A percentile compares a stretch with the other conserved stretches of the same genome.
phyloP scores from a whole-genome alignment of 2,888 invertebrate species.

The Oligia fasciuncula region DNA sequence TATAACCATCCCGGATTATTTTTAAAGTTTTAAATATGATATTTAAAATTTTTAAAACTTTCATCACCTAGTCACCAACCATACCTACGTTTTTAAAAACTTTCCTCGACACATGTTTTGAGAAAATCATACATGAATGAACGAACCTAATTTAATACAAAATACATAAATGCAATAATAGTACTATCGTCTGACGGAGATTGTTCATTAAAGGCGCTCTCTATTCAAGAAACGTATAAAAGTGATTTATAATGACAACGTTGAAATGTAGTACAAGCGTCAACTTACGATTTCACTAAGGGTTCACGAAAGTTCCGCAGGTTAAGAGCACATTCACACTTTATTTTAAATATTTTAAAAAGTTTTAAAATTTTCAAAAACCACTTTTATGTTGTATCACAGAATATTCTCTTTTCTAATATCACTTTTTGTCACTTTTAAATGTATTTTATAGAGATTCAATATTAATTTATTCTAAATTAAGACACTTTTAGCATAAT shows the following conservation, averaged over 20 bases:
- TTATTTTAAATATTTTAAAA: background rate
- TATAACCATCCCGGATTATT: background rate
- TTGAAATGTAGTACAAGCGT: slow-evolving; percentile 47
- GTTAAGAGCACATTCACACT: slow-evolving; percentile 42
- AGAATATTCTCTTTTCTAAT: slow-evolving; percentile 9
- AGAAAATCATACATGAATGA: background rate
- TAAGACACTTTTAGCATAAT: background rate
- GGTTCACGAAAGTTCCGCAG: slow-evolving; percentile 43
- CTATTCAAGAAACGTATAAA: slow-evolving; percentile 51
- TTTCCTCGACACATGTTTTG: background rate
- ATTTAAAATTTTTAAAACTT: background rate
- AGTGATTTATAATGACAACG: slow-evolving; percentile 41
- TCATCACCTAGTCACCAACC: too few species aligned
- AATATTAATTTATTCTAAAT: background rate
- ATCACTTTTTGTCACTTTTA: slow-evolving; percentile 32
- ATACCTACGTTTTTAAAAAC: background rate
- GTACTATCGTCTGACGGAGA: slow-evolving; percentile 12
- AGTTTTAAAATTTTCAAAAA: background rate
- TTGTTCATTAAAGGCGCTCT: slow-evolving; percentile 34
- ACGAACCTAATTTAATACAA: background rate
- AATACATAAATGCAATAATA: slow-evolving; percentile 1
- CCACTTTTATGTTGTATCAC: slow-evolving; percentile 9
- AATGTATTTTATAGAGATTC: background rate
- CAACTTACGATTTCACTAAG: slow-evolving; percentile 61
- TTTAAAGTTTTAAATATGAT: background rate